phyloP scores from a whole-genome alignment of 2,888 invertebrate species.

The Amphipyra tragopoginis region DNA sequence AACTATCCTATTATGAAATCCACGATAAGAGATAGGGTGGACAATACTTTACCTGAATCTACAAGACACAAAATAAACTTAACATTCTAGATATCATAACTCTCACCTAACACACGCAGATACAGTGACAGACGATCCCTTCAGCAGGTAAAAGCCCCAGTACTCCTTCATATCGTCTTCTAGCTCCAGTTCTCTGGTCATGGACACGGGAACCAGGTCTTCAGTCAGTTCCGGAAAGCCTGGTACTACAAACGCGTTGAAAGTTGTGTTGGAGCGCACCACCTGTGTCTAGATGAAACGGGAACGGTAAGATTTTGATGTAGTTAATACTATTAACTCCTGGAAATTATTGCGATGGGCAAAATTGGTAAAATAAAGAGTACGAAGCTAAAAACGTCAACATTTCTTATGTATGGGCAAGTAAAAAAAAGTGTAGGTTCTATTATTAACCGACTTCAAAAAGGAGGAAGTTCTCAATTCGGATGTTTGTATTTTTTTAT shows the following conservation, averaged over 20 bases:
- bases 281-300: slow-evolving; percentile 90
- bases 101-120: slow-evolving; percentile 93
- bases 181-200: slow-evolving; percentile 92
- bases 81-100: slow-evolving; percentile 46
- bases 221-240: slow-evolving; percentile 90
- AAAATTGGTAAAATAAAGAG: background rate
- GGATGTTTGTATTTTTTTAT: too few species aligned
- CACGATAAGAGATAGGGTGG: too few species aligned
- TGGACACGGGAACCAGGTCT: slow-evolving; percentile 91
- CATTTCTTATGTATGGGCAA: too few species aligned
- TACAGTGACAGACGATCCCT: slow-evolving; percentile 93
- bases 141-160: slow-evolving; percentile 94
- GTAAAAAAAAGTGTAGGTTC: too few species aligned
- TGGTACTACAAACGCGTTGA: slow-evolving; percentile 93
- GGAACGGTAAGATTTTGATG: background rate
- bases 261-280: slow-evolving; percentile 92
- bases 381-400: too few species aligned
- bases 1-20: too few species aligned
- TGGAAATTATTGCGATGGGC: background rate
- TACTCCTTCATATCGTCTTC: slow-evolving; percentile 95
- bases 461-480: too few species aligned
- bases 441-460: too few species aligned
- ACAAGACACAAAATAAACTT: too few species aligned
- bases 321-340: too few species aligned
- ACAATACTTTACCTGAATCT: too few species aligned